Evolutionary conservation across 2,888 invertebrate species (phyloP).

Genomic region (Chesias legatella): DNA sequence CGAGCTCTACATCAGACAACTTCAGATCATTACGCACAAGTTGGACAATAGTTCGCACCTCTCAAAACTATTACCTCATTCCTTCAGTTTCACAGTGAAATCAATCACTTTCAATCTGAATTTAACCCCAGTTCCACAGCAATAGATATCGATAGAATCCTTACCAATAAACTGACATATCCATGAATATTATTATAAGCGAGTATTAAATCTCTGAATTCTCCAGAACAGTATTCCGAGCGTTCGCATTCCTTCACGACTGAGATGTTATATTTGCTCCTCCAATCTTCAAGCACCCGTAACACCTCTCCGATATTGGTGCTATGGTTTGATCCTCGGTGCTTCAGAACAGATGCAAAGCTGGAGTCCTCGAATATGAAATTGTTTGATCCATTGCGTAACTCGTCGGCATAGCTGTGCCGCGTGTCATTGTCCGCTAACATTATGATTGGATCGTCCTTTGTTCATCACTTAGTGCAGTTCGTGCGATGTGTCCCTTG

Average conservation of each 20-base stretch:
- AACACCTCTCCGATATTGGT: slow-evolving; percentile 59
- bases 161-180: slow-evolving; percentile 89
- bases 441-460: slow-evolving; percentile 47
- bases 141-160: slow-evolving; percentile 33
- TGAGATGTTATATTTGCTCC: slow-evolving; percentile 62
- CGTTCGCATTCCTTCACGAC: slow-evolving; percentile 61
- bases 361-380: slow-evolving; percentile 56
- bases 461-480: slow-evolving; percentile 57
- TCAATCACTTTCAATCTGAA: not conserved
- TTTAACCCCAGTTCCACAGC: not conserved
- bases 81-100: no score
- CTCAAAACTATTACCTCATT: no score
- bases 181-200: slow-evolving; percentile 88
- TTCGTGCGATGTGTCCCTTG: slow-evolving; percentile 13
- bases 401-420: slow-evolving; percentile 34
- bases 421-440: slow-evolving; percentile 52
- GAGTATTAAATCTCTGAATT: slow-evolving; percentile 79
- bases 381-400: slow-evolving; percentile 44
- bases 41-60: no score
- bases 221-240: slow-evolving; percentile 80
- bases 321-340: slow-evolving; percentile 50
- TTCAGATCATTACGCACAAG: no score
- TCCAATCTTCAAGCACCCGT: slow-evolving; percentile 56
- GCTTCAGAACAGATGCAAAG: slow-evolving; percentile 55
- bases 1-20: no score